phyloP scores from a whole-genome alignment of 2,888 invertebrate species.

The Hoplodrina ambigua region DNA sequence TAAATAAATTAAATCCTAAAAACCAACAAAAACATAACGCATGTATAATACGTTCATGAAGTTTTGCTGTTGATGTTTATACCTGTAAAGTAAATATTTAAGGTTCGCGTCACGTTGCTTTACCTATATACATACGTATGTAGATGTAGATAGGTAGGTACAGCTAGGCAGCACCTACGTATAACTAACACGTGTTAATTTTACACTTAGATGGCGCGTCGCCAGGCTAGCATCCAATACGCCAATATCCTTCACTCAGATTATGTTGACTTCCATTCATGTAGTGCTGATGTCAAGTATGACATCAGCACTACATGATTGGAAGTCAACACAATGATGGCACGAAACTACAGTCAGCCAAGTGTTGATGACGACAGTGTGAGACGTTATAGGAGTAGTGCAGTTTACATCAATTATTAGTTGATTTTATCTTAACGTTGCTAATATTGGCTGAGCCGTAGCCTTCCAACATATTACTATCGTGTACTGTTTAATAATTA shows the following conservation, averaged over 20 bases:
- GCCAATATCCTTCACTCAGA: not conserved
- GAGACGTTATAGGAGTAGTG: not conserved
- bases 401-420: not conserved
- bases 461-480: not conserved
- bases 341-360: not conserved
- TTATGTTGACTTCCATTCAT: too few species aligned
- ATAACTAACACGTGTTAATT: too few species aligned
- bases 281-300: too few species aligned
- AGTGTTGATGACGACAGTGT: not conserved
- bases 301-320: not conserved
- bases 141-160: too few species aligned
- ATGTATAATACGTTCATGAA: too few species aligned
- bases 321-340: not conserved
- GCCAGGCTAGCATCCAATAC: slow-evolving; percentile 1
- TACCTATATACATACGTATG: too few species aligned
- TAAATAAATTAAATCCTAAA: too few species aligned
- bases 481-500: not conserved
- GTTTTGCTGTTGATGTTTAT: not conserved
- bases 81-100: too few species aligned
- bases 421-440: not conserved
- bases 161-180: too few species aligned
- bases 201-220: too few species aligned
- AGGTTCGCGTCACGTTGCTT: not conserved
- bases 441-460: not conserved
- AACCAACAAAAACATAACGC: too few species aligned